Evolutionary conservation across 2,797 vertebrate genomes (phyloP).

Genomic region (Scolopax bukidnonensis): DNA sequence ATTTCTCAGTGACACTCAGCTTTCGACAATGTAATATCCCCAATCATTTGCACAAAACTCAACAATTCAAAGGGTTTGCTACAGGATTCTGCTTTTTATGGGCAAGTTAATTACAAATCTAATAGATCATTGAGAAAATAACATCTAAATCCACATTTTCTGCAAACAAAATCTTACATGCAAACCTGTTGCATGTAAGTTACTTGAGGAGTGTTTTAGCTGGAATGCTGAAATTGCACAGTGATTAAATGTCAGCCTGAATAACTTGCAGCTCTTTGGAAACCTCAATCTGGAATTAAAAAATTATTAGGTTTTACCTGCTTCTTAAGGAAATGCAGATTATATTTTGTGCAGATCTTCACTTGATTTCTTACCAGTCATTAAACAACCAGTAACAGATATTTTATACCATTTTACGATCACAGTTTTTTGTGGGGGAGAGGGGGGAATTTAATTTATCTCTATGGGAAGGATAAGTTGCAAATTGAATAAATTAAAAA

Average conservation of each 20-base stretch:
- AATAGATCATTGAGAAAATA: not conserved
- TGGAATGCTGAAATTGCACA: not conserved
- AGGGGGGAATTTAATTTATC: not conserved
- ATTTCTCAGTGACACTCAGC: not conserved
- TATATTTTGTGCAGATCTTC: not conserved
- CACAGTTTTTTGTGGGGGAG: not conserved
- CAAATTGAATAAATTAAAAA: not conserved
- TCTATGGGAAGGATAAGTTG: not conserved
- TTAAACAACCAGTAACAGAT: not conserved
- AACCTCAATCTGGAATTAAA: not conserved
- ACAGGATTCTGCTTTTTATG: not conserved
- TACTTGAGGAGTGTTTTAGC: not conserved
- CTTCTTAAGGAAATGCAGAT: not conserved
- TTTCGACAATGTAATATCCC: not conserved
- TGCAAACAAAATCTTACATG: not conserved
- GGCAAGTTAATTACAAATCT: not conserved
- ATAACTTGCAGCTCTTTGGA: not conserved
- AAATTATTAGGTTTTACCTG: not conserved
- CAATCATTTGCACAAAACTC: not conserved
- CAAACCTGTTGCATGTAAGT: not conserved
- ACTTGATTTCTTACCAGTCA: not conserved
- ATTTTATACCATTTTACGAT: not conserved
- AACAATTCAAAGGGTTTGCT: not conserved
- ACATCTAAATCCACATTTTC: not conserved
- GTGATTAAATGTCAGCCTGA: not conserved